Percentiles rank a stretch among this genome's conserved stretches.
Conservation (phyloP, 2,113 vertebrate genomes). For the Corythornis madagascariensis region DNA sequence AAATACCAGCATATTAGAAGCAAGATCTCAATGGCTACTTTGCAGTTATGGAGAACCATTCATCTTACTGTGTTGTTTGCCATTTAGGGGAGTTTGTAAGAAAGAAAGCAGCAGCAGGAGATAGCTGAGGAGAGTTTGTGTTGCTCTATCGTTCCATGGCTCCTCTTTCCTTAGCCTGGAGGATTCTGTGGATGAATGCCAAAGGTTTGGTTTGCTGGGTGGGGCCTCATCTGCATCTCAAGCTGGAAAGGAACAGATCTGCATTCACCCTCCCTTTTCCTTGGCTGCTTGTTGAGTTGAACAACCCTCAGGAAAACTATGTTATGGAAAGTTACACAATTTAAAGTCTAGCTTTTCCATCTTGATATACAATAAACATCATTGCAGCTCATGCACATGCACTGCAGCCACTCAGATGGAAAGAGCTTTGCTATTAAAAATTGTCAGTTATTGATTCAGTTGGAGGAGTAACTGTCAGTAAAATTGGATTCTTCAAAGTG, state of each 20-base stretch:
- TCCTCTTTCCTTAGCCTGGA: conserved; percentile 9
- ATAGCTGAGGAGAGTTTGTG: background rate
- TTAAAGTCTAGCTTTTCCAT: conserved; percentile 29
- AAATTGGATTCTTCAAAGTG: conserved; percentile 2
- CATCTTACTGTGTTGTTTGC: background rate
- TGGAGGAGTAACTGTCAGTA: background rate
- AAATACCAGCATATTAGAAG: background rate
- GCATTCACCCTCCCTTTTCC: background rate
- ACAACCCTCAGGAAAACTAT: conserved; percentile 38
- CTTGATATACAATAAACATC: conserved; percentile 14
- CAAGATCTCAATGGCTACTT: background rate
- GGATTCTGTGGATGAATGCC: background rate
- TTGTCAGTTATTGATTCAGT: conserved; percentile 22
- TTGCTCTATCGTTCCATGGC: background rate
- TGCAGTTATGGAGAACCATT: background rate
- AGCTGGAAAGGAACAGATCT: conserved; percentile 7
- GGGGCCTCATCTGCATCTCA: conserved; percentile 38
- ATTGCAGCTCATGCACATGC: background rate
- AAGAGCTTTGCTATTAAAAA: conserved; percentile 17
- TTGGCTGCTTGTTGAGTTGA: conserved; percentile 16
- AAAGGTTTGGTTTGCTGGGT: conserved; percentile 40
- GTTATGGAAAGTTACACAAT: conserved; percentile 47
- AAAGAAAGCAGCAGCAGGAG: background rate
- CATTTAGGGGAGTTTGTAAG: background rate
- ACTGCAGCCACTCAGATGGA: background rate